A percentile compares a stretch with the other conserved stretches of the same genome.
Evolutionary conservation across 2,888 invertebrate species (phyloP).

Genomic region (Pollenia labialis): DNA sequence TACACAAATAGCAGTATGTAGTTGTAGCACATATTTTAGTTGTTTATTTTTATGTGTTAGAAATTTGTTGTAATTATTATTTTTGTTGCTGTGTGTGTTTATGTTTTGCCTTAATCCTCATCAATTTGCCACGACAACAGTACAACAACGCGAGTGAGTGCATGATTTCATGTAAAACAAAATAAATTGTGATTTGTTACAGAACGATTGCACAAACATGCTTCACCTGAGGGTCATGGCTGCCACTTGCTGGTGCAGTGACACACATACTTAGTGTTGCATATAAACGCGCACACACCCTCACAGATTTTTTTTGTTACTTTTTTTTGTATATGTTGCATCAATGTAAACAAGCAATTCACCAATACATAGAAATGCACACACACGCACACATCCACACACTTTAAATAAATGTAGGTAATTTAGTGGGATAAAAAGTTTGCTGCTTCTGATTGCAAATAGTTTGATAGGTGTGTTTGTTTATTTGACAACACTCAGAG

Average conservation of each 20-base stretch:
- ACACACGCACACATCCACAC: no score
- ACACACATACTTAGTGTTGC: conserved; percentile 14
- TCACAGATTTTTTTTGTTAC: neutral
- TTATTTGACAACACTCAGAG: conserved; percentile 19
- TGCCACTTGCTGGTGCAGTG: conserved; percentile 14
- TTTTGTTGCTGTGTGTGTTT: neutral
- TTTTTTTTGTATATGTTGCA: neutral
- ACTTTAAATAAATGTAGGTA: neutral
- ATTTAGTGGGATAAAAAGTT: conserved; percentile 2
- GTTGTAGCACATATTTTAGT: neutral
- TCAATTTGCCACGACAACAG: conserved; percentile 28
- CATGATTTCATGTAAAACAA: conserved; percentile 37
- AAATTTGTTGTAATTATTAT: neutral
- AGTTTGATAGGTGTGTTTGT: neutral
- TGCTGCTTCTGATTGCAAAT: neutral
- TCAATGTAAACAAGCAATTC: no score
- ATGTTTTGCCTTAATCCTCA: neutral
- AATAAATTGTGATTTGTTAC: conserved; percentile 43
- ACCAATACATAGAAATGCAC: no score
- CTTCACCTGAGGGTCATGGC: conserved; percentile 47
- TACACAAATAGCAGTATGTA: no score
- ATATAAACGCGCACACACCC: neutral
- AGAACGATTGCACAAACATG: conserved; percentile 35
- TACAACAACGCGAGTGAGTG: conserved; percentile 2
- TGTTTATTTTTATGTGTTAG: neutral